Evolutionary conservation across 2,797 vertebrate genomes (phyloP), one percentile per base, ranked within the genome.

Genomic region (Gymnothorax reevesii): DNA sequence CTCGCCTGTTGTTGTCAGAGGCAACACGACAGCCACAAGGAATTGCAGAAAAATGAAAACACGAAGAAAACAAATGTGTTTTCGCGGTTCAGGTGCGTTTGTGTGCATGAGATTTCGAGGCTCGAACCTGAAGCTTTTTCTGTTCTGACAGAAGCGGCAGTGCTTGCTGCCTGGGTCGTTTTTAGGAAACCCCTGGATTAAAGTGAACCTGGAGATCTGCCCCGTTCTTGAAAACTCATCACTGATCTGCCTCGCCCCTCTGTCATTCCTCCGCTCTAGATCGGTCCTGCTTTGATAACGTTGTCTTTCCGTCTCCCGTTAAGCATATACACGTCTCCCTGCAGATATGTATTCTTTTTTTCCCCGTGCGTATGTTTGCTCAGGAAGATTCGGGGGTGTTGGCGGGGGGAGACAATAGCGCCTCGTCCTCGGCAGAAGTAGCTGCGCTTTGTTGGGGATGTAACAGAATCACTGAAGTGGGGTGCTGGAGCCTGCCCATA

Each of bases 1-100:
- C 62, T 66, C n/a, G 62, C 62, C 62, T n/a, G 62, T 12, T n/a
- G 62, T 66, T 5, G 15, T 85, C 92, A 94, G 91, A 62, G 57
- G 92, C 89, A 91, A 93, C 89, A 88, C 86, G 90, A 94, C 88
- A 93, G 42, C 27, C 90, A 83, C 83, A 64, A 73, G 87, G 90
- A 92, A 91, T 92, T 85, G 10, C 87, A 82, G 80, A 13, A 10
- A 87, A 90, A 87, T 75, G 83, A 88, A 86, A 54, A 79, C 27
- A 49, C 4, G 33, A n/a, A 79, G 17, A 33, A 49, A 86, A 88
- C 85, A 88, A 86, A 87, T 92, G 92, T 82, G 89, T 88, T 89
- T 42, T 85, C 59, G 77, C 57, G 62, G 25, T 90, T 89, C 84
- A 80, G 86, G 86, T 88, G 49, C 88, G 33, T 3, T 12, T 52